Evolutionary conservation across 1,140 invertebrate species (phyloP), one percentile per base, ranked within the genome.

Genomic region (Papilio dardanus): DNA sequence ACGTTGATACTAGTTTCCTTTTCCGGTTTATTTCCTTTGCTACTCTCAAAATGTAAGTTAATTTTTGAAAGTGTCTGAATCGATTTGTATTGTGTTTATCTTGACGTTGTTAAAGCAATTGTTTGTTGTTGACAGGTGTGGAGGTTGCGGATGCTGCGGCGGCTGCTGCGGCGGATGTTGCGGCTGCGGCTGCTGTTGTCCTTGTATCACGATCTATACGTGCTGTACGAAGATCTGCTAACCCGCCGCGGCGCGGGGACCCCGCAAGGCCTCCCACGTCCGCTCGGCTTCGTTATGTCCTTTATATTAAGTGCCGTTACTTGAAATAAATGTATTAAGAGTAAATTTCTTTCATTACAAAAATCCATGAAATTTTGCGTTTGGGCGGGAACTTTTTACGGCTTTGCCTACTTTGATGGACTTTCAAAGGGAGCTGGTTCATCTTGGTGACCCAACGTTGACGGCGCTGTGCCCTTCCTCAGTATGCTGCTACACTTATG

Each of bases 221-320:
- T 92, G 90, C 77, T 92, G 88, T 78, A 92, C 90, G 58, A 92
- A 92, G 88, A 91, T 92, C 40, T 92, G 90, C 77, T 92, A 87
- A 78, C 66, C 19, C 62, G 24, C 68, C 71, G 30, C 24, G 54
- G 54, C 54, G 54, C 28, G 54, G 12, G 54, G 24, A 12, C 54
- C 24, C 30, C 54, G 54, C 12, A 28, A 62, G 54, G 54, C 54
- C 24, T 24, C 30, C 54, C 24, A 62, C 37, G 71, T 37, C 54
- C 8, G 10, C n/a, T 24, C 46, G 42, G 35, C 40, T 54, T 58
- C 71, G 42, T 54, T 46, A 71, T 54, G 31, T 68, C 16, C n/a
- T 21, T 21, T 50, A 68, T 75, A 31, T 30, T 46, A 16, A 24
- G 74, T 50, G 37, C 62, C 30, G 69, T 71, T 71, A 71, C 69